phyloP scores from a whole-genome alignment of 2,888 invertebrate genomes.

The Rhamphomyia laevipes region DNA sequence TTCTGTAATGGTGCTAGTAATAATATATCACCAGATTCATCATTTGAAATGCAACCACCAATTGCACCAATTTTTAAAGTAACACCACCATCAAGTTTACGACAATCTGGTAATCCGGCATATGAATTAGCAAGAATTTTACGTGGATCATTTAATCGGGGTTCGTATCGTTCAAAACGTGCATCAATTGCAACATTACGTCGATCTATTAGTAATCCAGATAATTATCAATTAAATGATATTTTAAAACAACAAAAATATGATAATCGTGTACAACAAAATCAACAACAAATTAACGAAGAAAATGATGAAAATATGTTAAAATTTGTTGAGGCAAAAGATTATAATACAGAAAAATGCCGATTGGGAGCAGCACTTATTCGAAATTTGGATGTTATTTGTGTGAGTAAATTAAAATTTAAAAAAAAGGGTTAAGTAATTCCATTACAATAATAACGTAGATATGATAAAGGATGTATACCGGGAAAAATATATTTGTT shows the following conservation, averaged over 20 bases:
- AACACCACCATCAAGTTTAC: slow-evolving; percentile 25
- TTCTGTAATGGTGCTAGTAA: slow-evolving; percentile 25
- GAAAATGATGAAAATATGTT: neutral
- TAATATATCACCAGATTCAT: slow-evolving; percentile 29
- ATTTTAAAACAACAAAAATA: slow-evolving; percentile 5
- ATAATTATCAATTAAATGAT: slow-evolving; percentile 21
- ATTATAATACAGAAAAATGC: neutral
- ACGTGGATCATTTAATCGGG: slow-evolving; percentile 16
- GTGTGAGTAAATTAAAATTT: slow-evolving; percentile 25
- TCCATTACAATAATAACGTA: no score
- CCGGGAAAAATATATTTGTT: no score
- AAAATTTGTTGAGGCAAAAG: slow-evolving; percentile 6
- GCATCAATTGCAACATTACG: slow-evolving; percentile 31
- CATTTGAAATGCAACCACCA: slow-evolving; percentile 33
- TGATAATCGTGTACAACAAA: neutral
- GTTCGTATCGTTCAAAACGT: slow-evolving; percentile 31
- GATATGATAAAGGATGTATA: no score
- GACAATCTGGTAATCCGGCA: slow-evolving; percentile 22
- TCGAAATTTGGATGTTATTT: slow-evolving; percentile 25
- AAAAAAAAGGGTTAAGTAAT: neutral
- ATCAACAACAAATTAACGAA: neutral
- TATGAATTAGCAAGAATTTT: slow-evolving; percentile 30
- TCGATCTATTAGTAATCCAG: slow-evolving; percentile 34
- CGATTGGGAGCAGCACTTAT: slow-evolving; percentile 21
- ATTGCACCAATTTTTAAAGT: slow-evolving; percentile 33